phyloP scores from a whole-genome alignment of 2,113 vertebrate genomes.

The Erythrolamprus reginae region DNA sequence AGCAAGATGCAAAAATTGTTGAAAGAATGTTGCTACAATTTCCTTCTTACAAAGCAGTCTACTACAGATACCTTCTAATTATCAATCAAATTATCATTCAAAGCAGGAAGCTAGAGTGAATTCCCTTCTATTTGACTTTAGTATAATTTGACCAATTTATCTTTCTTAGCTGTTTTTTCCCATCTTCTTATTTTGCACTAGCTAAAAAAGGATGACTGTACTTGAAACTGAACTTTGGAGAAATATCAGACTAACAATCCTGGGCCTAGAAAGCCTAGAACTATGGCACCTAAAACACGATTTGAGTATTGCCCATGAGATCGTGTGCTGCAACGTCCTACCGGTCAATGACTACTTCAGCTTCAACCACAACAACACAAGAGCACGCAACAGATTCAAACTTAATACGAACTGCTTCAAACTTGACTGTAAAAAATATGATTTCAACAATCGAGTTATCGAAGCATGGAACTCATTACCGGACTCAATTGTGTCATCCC shows the following conservation, averaged over 20 bases:
- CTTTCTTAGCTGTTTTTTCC: not conserved
- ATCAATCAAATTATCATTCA: not conserved
- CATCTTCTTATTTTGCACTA: not conserved
- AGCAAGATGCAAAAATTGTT: not conserved
- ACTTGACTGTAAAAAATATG: too few relatives aligned
- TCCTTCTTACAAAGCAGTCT: not conserved
- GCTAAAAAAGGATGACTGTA: not conserved
- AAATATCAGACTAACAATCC: not conserved
- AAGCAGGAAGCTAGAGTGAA: not conserved
- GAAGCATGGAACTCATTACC: too few relatives aligned
- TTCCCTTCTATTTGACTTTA: not conserved
- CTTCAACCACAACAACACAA: too few relatives aligned
- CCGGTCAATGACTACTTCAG: too few relatives aligned
- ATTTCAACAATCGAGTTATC: too few relatives aligned
- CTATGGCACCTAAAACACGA: too few relatives aligned
- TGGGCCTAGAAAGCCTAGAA: too few relatives aligned
- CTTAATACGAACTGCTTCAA: too few relatives aligned
- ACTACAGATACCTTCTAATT: not conserved
- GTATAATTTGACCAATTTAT: not conserved
- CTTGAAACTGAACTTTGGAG: not conserved
- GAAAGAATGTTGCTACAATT: not conserved
- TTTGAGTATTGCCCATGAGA: too few relatives aligned
- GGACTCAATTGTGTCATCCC: too few relatives aligned
- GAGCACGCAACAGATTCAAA: too few relatives aligned
- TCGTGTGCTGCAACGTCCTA: too few relatives aligned